Base-by-base conservation (phyloP, 1,140 invertebrate species). In the Phymorhynchus buccinoides region DNA sequence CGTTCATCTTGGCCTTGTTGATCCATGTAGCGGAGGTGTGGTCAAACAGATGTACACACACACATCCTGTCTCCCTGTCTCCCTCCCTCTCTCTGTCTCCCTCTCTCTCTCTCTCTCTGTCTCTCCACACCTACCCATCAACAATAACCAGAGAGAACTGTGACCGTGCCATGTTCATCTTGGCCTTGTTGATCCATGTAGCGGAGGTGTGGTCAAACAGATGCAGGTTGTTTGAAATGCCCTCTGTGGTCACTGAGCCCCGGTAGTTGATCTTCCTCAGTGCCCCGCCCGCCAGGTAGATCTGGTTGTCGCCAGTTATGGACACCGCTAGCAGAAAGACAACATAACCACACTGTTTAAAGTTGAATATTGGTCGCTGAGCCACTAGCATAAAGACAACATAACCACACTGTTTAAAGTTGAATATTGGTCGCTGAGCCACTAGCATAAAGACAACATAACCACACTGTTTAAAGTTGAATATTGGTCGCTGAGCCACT, bases 221-320 rank as follows among this genome's bases (percentile, higher is more conserved):
- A 62, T 91, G 90, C 78, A 93, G 85, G 80, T 86, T 88, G 85
- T 89, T 90, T 27, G 91, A 91, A 2, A 93, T 89, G 0, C 91
- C 92, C 83, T 93, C 92, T 18, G 90, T 91, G 9, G 90, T 91
- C 30, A 92, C 90, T 3, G 91, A 91, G 27, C 91, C 92, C 1
- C 91, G 85, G 86, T 93, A 92, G 85, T 91, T 93, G 35, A 92
- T 90, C 85, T 92, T 92, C 12, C 92, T 84, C 22, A 92, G 88
- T 2, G 91, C 94, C 18, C 95, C 95, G 30, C 95, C 95, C 83
- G 94, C 94, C 84, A 95, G 87, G 86, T 95, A 95, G 52, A 95
- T 89, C 77, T 93, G 93, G 88, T 95, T 95, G 80, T 94, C 93
- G 73, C 93, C 93, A 77, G 89, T 89, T 66, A 93, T 88, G 71